A percentile compares a stretch with the other conserved stretches of the same genome.
Conservation (phyloP, 1,140 invertebrate species). For the Phymorhynchus buccinoides region DNA sequence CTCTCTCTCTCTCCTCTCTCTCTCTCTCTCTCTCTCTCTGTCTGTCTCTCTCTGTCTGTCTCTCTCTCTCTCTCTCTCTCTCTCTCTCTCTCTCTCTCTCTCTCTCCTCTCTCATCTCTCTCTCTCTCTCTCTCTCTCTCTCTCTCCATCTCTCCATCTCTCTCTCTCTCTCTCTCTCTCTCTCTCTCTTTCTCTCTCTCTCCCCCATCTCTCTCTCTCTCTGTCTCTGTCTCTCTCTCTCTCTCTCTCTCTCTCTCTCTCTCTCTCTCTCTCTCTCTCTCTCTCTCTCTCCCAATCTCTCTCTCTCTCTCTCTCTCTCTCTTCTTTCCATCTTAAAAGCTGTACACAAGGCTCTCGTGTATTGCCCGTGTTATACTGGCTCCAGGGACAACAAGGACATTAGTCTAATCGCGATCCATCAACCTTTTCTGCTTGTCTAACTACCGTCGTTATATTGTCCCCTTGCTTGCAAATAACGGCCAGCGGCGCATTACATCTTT, state of each 20-base stretch:
- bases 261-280: not conserved
- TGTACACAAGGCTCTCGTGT: not conserved
- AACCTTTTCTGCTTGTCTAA: constrained; percentile 11
- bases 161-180: not conserved
- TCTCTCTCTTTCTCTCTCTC: not conserved
- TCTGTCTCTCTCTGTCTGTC: not conserved
- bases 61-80: not conserved
- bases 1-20: not conserved
- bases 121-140: not conserved
- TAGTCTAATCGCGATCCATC: not conserved
- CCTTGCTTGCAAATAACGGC: too few relatives aligned
- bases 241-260: not conserved
- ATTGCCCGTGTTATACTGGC: not conserved
- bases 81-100: too few relatives aligned
- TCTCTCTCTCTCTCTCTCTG: not conserved
- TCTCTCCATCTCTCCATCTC: not conserved
- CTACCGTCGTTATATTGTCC: not conserved
- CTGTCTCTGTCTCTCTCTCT: not conserved
- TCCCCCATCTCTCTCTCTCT: not conserved
- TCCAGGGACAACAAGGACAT: not conserved
- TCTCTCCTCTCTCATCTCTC: too few relatives aligned
- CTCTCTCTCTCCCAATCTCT: not conserved
- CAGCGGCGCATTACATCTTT: too few relatives aligned
- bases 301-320: not conserved
- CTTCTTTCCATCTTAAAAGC: not conserved